These are phyloP conservation scores for Hirtodrosophila histrioides DNA, from an alignment of 2,888 invertebrate species.

Conservation along the genomic window DNA sequence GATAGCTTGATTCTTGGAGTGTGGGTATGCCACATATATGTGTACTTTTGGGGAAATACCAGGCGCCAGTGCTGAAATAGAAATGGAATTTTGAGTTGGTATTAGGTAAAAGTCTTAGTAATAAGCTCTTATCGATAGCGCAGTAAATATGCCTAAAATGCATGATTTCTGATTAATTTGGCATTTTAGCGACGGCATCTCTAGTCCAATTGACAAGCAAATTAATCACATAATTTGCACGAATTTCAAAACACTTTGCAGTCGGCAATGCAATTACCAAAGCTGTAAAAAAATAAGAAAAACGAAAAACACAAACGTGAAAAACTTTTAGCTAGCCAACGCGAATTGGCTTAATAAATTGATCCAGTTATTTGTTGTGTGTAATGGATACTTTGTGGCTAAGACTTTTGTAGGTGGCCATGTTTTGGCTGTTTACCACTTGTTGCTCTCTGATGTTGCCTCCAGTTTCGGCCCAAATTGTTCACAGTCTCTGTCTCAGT, in stretches of 20 bases:
- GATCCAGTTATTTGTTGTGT: conserved; percentile 60
- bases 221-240: conserved; percentile 72
- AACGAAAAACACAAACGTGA: conserved; percentile 53
- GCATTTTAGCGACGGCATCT: conserved; percentile 40
- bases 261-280: conserved; percentile 39
- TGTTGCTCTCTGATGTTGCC: conserved; percentile 58
- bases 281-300: too few relatives aligned
- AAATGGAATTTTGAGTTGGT: background rate
- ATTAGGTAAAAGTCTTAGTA: conserved; percentile 44
- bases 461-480: conserved; percentile 69
- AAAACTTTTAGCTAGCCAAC: conserved; percentile 50
- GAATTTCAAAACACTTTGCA: conserved; percentile 52
- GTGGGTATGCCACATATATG: background rate
- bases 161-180: conserved; percentile 31
- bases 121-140: conserved; percentile 1
- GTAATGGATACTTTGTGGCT: conserved; percentile 29
- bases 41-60: conserved; percentile 26
- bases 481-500: conserved; percentile 15
- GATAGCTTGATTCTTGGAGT: conserved; percentile 14
- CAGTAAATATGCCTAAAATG: conserved; percentile 17
- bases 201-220: conserved; percentile 40
- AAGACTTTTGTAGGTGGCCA: conserved; percentile 67
- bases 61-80: conserved; percentile 38
- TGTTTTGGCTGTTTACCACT: conserved; percentile 74
- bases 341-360: conserved; percentile 69